Conservation (phyloP, 2,888 invertebrate species). For the Fabriciana adippe region DNA sequence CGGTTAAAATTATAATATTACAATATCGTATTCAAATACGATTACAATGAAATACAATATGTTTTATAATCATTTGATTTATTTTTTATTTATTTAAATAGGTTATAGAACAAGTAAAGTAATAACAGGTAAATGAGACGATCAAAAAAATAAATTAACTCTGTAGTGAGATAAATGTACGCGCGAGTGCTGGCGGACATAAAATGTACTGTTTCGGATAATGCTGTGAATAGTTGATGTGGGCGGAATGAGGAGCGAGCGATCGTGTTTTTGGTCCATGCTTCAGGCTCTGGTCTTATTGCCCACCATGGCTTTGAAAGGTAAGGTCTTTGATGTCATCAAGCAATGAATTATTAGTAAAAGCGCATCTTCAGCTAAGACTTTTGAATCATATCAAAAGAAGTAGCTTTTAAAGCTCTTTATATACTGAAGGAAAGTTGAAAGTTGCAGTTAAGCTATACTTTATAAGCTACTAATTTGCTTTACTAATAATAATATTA, state of each 20-base stretch:
- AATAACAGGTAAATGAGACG: neutral
- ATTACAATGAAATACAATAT: no score
- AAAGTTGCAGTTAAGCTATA: no score
- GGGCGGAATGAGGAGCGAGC: conserved; percentile 70
- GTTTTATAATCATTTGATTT: neutral
- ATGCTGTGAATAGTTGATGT: conserved; percentile 52
- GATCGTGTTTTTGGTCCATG: conserved; percentile 72
- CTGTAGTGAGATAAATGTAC: conserved; percentile 44
- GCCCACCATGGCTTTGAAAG: conserved; percentile 75
- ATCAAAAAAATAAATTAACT: conserved; percentile 40
- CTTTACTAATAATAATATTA: no score
- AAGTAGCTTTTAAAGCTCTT: no score
- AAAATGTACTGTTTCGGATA: conserved; percentile 62
- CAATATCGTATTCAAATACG: no score
- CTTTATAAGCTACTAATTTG: no score
- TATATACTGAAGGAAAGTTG: no score
- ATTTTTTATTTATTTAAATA: neutral
- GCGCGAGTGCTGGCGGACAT: conserved; percentile 42
- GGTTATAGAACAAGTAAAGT: conserved; percentile 7
- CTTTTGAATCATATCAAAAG: no score
- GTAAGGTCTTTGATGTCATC: conserved; percentile 49
- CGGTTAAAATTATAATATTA: no score
- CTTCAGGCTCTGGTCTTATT: conserved; percentile 71
- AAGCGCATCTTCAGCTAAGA: neutral
- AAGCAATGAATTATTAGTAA: neutral